A percentile compares a stretch with the other conserved stretches of the same genome.
These are phyloP conservation scores for Pinna nobilis DNA, from an alignment of 1,140 invertebrate genomes.

Conservation along the genomic window DNA sequence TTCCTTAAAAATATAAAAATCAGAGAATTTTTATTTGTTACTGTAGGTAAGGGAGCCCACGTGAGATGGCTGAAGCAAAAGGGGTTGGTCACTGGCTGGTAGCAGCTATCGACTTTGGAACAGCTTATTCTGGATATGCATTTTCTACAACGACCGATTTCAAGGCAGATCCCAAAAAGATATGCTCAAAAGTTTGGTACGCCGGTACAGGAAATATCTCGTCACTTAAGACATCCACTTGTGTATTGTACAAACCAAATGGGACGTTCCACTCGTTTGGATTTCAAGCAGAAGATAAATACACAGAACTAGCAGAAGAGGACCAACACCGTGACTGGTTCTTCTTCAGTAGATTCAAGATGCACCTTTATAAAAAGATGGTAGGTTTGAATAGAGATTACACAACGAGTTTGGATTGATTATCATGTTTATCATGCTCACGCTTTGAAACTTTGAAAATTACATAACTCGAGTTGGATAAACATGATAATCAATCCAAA, in stretches of 20 bases:
- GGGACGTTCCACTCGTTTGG: slow-evolving; percentile 14
- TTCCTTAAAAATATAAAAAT: too few species aligned
- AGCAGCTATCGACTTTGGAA: slow-evolving; percentile 21
- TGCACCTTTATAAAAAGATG: slow-evolving; percentile 29
- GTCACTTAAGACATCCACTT: background rate
- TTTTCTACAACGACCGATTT: slow-evolving; percentile 5
- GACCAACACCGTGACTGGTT: slow-evolving; percentile 19
- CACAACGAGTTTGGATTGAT: too few species aligned
- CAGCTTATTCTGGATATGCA: slow-evolving; percentile 17
- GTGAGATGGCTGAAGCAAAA: too few species aligned
- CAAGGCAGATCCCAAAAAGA: background rate
- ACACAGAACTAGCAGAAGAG: slow-evolving; percentile 13
- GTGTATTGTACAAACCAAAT: background rate
- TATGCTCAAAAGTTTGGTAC: background rate
- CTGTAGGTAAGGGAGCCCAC: too few species aligned
- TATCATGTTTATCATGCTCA: too few species aligned
- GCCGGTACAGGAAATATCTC: background rate
- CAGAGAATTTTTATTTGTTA: too few species aligned
- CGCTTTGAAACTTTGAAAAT: too few species aligned
- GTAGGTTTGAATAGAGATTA: background rate
- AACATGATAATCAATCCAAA: too few species aligned
- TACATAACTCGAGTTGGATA: too few species aligned
- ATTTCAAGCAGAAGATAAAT: slow-evolving; percentile 28
- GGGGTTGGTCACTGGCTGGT: background rate
- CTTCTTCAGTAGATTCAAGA: slow-evolving; percentile 35